Base-by-base conservation (phyloP, 2,797 vertebrate genomes). In the Zenarchopterus dispar region DNA sequence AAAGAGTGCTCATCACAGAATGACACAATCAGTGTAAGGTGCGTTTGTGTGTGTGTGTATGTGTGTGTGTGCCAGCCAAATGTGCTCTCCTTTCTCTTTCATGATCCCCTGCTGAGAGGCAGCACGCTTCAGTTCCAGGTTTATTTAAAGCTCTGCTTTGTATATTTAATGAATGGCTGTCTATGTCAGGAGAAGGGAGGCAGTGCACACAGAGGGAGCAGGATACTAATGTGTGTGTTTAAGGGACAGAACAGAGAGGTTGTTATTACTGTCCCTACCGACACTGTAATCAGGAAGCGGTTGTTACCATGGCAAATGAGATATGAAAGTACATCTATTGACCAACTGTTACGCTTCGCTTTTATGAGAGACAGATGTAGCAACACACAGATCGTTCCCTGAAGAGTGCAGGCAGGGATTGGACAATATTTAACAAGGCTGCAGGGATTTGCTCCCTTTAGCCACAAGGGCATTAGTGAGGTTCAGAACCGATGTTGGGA, bases 111-210 rank as follows among this genome's bases (percentile, higher is more conserved):
- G 39, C 33, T 36, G 49, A 71, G 77, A 75, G 77, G 69, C 70
- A 62, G 79, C 53, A 80, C 70, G 71, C 79, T 82, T 65, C 67
- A 53, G 78, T 86, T 75, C 64, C 62, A 51, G 69, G 74, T 85
- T 88, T 92, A 92, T 92, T 92, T 92, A 91, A 89, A 89, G 88
- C 85, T 73, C 75, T 39, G 77, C 61, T 79, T 82, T 92, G 84
- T 91, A 92, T 92, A 88, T 92, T 93, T 92, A 89, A 92, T 93
- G 88, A 91, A 71, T 62, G 78, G 85, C 79, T 89, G 89, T 82
- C 78, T 79, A 67, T 18, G 73, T 11, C 28, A 81, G 81, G 69
- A 75, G 73, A 67, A 51, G 74, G 58, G 65, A 82, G 72, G 75
- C 69, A 69, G 77, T 7, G 39, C 36, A 11, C 15, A 18, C 18